Base-by-base conservation (phyloP, 2,888 invertebrate species). In the Trissonchulus sp. region DNA sequence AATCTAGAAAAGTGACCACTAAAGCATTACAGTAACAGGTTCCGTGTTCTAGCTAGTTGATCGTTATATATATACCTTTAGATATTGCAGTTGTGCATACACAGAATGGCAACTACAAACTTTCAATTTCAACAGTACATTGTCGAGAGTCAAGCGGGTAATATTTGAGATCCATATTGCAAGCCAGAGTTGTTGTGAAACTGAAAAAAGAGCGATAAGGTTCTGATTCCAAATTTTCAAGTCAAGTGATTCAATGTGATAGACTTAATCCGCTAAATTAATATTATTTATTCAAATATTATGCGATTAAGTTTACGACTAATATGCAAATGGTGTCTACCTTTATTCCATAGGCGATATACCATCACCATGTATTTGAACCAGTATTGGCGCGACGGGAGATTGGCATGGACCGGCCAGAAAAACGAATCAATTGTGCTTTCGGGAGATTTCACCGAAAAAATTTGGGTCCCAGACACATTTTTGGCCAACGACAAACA, bases 91-190 rank as follows among this genome's bases (percentile, higher is more conserved):
- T n/a, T n/a, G n/a, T n/a, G n/a, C n/a, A n/a, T n/a, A n/a, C n/a
- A n/a, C n/a, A 48, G 8, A 48, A 23, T 36, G 76, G 62, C 63
- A 79, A 91, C 94, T 89, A 87, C 97, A 97, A 98, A 88, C 96
- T 97, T 88, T 98, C 98, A 86, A 98, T 97, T 89, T 98, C 98
- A 82, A 98, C 96, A 78, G 97, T 98, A 88, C 97, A 98, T 87
- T 97, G 97, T 88, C 98, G 98, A 80, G 93, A 93, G 87, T 98
- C 98, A 79, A 98, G 88, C 0, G 98, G 98, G 87, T 98, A 98
- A 87, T 98, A 95, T 87, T 97, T 95, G 37, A 98, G 89, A 87
- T 98, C 97, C 98, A 98, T 98, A 94, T 97, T 97, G 88, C 98
- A 98, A 80, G 97, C 97, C 79, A 98, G 88, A 0, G 97, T 98